Percentiles rank a stretch among this genome's conserved stretches.
Conservation (phyloP, 2,888 invertebrate species). For the Drosophila ezoana region DNA sequence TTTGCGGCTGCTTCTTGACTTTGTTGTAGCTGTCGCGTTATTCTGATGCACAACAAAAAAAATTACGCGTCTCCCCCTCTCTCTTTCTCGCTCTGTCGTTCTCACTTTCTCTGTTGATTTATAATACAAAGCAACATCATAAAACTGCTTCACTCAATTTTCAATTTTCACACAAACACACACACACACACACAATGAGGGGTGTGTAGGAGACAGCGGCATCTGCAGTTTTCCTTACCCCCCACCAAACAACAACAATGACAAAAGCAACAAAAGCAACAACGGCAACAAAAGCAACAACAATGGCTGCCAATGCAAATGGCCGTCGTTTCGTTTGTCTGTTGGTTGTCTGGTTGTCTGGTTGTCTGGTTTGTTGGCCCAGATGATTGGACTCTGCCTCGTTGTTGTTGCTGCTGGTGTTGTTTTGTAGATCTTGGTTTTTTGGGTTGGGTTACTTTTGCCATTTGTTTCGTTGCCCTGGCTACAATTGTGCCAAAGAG, state of each 20-base stretch:
- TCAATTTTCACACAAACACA: slow-evolving; percentile 49
- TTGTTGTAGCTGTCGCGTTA: slow-evolving; percentile 21
- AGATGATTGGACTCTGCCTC: slow-evolving; percentile 29
- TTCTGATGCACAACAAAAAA: slow-evolving; percentile 23
- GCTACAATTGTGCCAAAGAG: slow-evolving; percentile 32
- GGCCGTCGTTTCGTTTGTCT: slow-evolving; percentile 25
- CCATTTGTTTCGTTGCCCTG: slow-evolving; percentile 19
- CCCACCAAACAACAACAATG: background rate
- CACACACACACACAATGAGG: background rate
- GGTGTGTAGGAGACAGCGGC: background rate
- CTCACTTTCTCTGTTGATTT: slow-evolving; percentile 37
- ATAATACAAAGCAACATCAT: slow-evolving; percentile 54
- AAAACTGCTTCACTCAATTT: slow-evolving; percentile 63
- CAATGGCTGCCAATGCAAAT: slow-evolving; percentile 43
- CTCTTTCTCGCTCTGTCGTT: slow-evolving; percentile 6
- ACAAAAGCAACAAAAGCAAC: background rate
- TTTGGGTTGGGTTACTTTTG: slow-evolving; percentile 17
- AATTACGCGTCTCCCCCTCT: slow-evolving; percentile 31
- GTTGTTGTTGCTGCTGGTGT: background rate
- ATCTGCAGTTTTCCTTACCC: background rate
- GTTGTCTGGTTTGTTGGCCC: slow-evolving; percentile 28
- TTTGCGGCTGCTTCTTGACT: slow-evolving; percentile 19
- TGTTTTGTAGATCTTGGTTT: slow-evolving; percentile 7
- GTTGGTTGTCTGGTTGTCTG: slow-evolving; percentile 21
- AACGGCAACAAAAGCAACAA: slow-evolving; percentile 1